A percentile compares a stretch with the other conserved stretches of the same genome.
Conservation (phyloP, 2,113 vertebrate genomes). For the Marcusenius ussheri region DNA sequence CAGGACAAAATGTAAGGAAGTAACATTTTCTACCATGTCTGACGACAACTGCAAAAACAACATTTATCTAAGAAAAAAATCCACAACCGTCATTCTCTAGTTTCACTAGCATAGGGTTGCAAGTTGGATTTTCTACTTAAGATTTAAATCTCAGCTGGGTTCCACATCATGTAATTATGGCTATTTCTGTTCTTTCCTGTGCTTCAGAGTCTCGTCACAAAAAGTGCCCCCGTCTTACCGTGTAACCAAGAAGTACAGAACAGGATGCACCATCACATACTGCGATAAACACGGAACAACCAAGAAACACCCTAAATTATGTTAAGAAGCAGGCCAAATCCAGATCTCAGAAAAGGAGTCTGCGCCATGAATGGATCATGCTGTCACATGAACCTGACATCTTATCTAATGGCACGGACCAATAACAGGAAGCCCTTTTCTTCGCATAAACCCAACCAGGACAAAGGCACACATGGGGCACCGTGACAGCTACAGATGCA, state of each 20-base stretch:
- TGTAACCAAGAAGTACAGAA: background rate
- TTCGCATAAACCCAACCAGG: constrained; percentile 31
- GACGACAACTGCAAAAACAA: background rate
- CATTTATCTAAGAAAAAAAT: background rate
- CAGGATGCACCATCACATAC: background rate
- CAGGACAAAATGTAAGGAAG: background rate
- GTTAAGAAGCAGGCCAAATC: background rate
- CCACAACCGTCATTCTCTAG: background rate
- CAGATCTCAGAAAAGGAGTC: background rate
- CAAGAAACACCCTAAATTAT: background rate
- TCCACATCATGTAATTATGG: constrained; percentile 9
- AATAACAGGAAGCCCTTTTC: constrained; percentile 26
- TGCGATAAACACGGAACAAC: background rate
- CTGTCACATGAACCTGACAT: constrained; percentile 8
- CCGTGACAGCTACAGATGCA: constrained; percentile 11
- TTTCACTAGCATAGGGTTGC: background rate
- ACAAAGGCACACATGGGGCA: constrained; percentile 19
- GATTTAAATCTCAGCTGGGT: background rate
- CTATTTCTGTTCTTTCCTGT: constrained; percentile 1
- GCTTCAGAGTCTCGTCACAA: background rate
- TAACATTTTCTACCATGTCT: background rate
- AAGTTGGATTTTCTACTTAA: background rate
- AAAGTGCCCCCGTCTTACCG: background rate
- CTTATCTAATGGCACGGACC: constrained; percentile 14
- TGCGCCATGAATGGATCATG: background rate